Conservation (phyloP, 2,113 vertebrate genomes). For the Miniopterus natalensis region DNA sequence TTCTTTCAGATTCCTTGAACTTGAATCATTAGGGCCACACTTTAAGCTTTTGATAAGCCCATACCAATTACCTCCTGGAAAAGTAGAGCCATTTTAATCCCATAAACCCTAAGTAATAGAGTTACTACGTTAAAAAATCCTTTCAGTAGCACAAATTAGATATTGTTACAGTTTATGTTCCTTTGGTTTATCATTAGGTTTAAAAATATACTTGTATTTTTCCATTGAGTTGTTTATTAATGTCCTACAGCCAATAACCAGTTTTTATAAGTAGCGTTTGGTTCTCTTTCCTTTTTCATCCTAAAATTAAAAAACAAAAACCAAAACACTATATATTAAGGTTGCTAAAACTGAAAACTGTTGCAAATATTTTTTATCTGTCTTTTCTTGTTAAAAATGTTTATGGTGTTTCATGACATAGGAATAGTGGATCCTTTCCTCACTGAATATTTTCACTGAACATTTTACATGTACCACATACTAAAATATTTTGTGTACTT, state of each 20-base stretch:
- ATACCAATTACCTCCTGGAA: neutral
- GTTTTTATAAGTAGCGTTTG: too few relatives aligned
- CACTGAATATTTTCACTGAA: too few relatives aligned
- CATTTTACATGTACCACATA: too few relatives aligned
- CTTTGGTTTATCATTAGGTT: slow-evolving; percentile 25
- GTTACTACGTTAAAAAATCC: neutral
- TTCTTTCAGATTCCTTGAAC: slow-evolving; percentile 23
- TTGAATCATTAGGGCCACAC: neutral
- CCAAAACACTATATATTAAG: too few relatives aligned
- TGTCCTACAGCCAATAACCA: neutral
- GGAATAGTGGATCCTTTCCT: too few relatives aligned
- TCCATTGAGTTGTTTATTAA: neutral
- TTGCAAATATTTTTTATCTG: too few relatives aligned
- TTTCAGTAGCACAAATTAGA: slow-evolving; percentile 45
- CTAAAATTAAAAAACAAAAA: too few relatives aligned
- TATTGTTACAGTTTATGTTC: slow-evolving; percentile 2
- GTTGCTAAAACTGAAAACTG: too few relatives aligned
- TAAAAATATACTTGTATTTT: slow-evolving; percentile 26
- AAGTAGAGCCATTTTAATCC: neutral
- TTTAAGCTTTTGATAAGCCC: neutral
- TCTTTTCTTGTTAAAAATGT: too few relatives aligned
- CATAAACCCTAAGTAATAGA: neutral
- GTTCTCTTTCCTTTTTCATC: too few relatives aligned
- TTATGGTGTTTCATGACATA: too few relatives aligned
- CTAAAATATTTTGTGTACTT: too few relatives aligned